These are phyloP conservation scores for Meteorus colon DNA, from an alignment of 2,888 invertebrate species.

Conservation along the genomic window DNA sequence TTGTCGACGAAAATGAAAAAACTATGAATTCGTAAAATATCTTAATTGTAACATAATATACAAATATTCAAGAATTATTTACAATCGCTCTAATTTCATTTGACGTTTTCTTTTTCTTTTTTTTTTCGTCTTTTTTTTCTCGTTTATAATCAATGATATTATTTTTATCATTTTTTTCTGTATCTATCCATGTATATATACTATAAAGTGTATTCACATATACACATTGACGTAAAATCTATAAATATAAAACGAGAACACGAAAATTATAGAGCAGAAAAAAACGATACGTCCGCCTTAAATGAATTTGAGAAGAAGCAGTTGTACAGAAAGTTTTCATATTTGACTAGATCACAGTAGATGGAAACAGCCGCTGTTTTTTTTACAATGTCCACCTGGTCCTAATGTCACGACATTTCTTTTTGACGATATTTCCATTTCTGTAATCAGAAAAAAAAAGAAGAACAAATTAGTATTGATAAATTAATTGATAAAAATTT, in stretches of 20 bases:
- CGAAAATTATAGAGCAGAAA: conserved; percentile 25
- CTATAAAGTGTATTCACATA: neutral
- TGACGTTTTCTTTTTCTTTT: conserved; percentile 26
- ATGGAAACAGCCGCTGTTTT: conserved; percentile 60
- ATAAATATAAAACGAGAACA: conserved; percentile 13
- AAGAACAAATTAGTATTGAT: conserved; percentile 30
- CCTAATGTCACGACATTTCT: conserved; percentile 40
- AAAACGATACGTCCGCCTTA: conserved; percentile 40
- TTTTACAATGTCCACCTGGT: conserved; percentile 42
- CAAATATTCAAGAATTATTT: conserved; percentile 49
- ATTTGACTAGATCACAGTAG: conserved; percentile 70
- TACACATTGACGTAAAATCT: neutral
- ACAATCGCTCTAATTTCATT: conserved; percentile 40
- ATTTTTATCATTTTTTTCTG: neutral
- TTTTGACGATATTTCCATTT: conserved; percentile 48
- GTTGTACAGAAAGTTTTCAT: conserved; percentile 52
- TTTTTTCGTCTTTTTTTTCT: neutral
- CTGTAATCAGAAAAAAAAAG: conserved; percentile 59
- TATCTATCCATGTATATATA: neutral
- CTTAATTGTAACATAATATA: conserved; percentile 53
- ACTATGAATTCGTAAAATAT: conserved; percentile 45
- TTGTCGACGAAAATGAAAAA: conserved; percentile 38
- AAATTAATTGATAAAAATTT: conserved; percentile 31
- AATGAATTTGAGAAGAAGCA: conserved; percentile 39
- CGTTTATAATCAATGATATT: too few species aligned